These are phyloP conservation scores for Pempheris klunzingeri DNA, from an alignment of 2,797 vertebrate genomes.

Conservation along the genomic window DNA sequence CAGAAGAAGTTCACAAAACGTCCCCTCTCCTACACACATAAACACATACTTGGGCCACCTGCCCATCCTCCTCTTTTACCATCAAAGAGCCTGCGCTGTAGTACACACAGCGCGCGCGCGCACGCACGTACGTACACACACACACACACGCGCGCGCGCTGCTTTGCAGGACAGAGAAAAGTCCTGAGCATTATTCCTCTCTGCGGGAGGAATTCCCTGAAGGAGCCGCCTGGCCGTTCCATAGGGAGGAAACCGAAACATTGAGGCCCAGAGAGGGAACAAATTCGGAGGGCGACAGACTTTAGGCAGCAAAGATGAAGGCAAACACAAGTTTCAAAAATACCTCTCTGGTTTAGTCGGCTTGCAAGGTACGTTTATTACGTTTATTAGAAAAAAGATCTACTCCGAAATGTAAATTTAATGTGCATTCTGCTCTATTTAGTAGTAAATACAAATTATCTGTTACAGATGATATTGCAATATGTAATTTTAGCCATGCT, in stretches of 20 bases:
- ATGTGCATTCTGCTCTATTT: too few species aligned
- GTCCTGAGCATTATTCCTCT: constrained; percentile 79
- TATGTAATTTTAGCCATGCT: too few species aligned
- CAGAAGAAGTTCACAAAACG: constrained; percentile 82
- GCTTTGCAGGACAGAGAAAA: constrained; percentile 65
- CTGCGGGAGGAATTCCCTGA: constrained; percentile 82
- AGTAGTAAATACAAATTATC: not conserved
- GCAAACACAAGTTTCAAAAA: constrained; percentile 4
- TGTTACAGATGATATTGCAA: too few species aligned
- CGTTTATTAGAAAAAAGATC: not conserved
- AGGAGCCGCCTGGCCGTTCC: constrained; percentile 57
- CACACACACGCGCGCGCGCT: constrained; percentile 22
- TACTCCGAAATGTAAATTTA: not conserved
- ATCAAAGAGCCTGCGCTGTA: constrained; percentile 73
- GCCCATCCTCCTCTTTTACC: constrained; percentile 59
- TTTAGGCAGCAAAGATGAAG: constrained; percentile 41
- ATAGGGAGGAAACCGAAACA: constrained; percentile 45
- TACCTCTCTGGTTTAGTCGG: not conserved
- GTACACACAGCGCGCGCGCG: constrained; percentile 33
- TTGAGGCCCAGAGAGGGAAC: constrained; percentile 51
- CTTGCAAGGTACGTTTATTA: too few species aligned
- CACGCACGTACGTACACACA: constrained; percentile 6
- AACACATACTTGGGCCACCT: constrained; percentile 74
- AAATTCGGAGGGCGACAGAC: constrained; percentile 43
- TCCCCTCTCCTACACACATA: constrained; percentile 72